phyloP scores from a whole-genome alignment of 2,888 invertebrate genomes.

The Acrobasis repandana region DNA sequence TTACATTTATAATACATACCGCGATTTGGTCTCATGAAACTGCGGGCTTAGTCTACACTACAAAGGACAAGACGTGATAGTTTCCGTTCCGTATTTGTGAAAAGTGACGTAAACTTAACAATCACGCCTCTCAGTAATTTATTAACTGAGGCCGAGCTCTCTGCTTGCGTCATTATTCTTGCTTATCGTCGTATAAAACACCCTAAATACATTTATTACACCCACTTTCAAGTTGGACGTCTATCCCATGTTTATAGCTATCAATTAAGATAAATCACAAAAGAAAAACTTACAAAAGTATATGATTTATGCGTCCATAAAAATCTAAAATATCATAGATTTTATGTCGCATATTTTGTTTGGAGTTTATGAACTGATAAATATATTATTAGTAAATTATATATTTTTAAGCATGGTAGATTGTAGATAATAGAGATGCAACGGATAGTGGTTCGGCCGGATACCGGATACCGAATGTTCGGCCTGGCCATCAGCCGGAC shows the following conservation, averaged over 20 bases:
- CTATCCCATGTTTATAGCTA: neutral
- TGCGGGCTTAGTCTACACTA: no score
- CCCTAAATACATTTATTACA: constrained; percentile 22
- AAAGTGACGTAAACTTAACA: constrained; percentile 10
- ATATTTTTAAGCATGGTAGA: no score
- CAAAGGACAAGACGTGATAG: no score
- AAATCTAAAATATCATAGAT: neutral
- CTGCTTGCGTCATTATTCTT: constrained; percentile 21
- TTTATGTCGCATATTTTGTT: neutral
- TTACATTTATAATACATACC: no score
- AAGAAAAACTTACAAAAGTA: neutral
- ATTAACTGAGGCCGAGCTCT: constrained; percentile 2
- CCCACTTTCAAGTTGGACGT: constrained; percentile 1
- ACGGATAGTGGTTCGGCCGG: no score
- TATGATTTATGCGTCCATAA: neutral
- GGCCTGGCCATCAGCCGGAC: no score
- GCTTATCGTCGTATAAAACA: constrained; percentile 23
- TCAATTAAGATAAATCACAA: neutral
- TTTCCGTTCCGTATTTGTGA: neutral
- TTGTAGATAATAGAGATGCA: no score
- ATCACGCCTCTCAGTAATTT: constrained; percentile 10
- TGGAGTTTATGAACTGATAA: neutral
- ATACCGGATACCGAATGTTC: no score
- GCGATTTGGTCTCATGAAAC: no score
- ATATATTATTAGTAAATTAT: neutral